Evolutionary conservation across 2,113 vertebrate genomes (phyloP).

Genomic region (Peucedramus taeniatus): DNA sequence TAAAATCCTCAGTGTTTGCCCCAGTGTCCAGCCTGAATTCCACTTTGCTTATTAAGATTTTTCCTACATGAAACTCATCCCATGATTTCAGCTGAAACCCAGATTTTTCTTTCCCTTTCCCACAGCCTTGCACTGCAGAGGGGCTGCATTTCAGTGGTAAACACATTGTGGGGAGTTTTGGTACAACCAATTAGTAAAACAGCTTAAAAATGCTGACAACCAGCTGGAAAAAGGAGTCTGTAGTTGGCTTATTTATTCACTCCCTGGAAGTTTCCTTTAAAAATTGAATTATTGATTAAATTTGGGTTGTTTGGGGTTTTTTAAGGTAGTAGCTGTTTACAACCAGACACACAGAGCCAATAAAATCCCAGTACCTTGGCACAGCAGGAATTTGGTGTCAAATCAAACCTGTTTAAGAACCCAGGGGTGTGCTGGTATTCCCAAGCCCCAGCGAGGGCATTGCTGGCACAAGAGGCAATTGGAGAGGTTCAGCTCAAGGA

Average conservation of each 20-base stretch:
- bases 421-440: fast-evolving
- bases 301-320: neutral
- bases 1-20: neutral
- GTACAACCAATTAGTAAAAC: neutral
- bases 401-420: neutral
- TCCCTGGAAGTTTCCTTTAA: neutral
- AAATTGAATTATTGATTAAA: neutral
- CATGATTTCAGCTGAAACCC: neutral
- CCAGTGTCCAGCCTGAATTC: neutral
- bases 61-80: neutral
- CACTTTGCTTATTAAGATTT: neutral
- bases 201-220: neutral
- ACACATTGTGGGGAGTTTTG: fast-evolving
- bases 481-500: neutral
- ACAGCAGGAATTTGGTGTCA: neutral
- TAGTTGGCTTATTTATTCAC: neutral
- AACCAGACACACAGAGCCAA: fast-evolving
- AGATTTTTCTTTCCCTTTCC: neutral
- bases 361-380: neutral
- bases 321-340: neutral
- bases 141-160: neutral
- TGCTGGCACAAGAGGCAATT: neutral
- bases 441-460: neutral
- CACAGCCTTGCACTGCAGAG: neutral
- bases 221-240: neutral